These are phyloP conservation scores for Casuarius casuarius DNA, from an alignment of 2,113 vertebrate species.

Conservation along the genomic window DNA sequence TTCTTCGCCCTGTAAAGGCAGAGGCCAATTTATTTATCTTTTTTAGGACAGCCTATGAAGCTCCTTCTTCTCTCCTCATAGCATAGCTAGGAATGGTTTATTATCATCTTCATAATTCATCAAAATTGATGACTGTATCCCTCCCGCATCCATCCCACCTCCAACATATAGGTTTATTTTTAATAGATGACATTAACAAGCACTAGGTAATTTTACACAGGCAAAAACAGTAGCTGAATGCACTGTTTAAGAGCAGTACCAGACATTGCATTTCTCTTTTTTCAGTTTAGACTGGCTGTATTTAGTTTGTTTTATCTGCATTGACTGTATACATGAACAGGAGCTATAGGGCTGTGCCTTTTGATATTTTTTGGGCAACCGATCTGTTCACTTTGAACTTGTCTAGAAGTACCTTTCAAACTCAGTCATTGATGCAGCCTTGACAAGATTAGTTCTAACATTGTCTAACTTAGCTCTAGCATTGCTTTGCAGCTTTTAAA, in stretches of 20 bases:
- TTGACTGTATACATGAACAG: neutral
- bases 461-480: neutral
- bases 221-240: neutral
- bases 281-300: neutral
- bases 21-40: neutral
- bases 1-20: rapidly evolving
- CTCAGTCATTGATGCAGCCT: neutral
- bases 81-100: neutral
- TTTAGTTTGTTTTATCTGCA: neutral
- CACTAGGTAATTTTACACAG: neutral
- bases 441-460: neutral
- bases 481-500: neutral
- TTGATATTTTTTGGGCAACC: neutral
- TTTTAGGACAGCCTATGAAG: neutral
- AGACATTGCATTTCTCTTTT: neutral
- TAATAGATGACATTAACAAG: neutral
- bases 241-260: neutral
- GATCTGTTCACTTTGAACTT: neutral
- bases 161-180: neutral
- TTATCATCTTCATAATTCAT: neutral
- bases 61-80: neutral
- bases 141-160: rapidly evolving
- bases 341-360: neutral
- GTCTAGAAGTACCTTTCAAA: neutral
- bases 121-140: neutral